phyloP scores from a whole-genome alignment of 2,797 vertebrate genomes.

The Schizopygopsis pylzovi region DNA sequence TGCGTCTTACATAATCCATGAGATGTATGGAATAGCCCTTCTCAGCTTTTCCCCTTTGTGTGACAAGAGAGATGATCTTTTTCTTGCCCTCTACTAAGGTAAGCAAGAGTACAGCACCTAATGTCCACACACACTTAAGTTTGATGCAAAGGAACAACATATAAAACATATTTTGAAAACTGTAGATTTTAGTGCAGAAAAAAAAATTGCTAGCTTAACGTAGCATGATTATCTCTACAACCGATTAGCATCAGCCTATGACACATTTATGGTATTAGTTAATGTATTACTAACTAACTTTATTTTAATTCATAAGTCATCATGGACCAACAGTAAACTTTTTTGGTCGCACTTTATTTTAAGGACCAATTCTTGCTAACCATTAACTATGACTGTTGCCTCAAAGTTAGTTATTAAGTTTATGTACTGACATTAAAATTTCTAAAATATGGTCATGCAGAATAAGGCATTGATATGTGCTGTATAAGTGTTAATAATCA shows the following conservation, averaged over 20 bases:
- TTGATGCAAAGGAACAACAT: not conserved
- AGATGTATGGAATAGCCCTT: slow-evolving; percentile 68
- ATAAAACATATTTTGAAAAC: not conserved
- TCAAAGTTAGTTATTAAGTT: not conserved
- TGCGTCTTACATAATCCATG: slow-evolving; percentile 75
- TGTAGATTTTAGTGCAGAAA: not conserved
- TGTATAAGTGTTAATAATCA: too few relatives aligned
- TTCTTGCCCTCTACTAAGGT: slow-evolving; percentile 47
- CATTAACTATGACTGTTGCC: not conserved
- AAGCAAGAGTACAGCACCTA: slow-evolving; percentile 59
- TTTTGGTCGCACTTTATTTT: not conserved
- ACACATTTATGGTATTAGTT: not conserved
- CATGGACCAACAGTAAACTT: not conserved
- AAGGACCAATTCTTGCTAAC: not conserved
- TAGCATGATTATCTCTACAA: not conserved
- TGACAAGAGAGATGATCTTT: slow-evolving; percentile 66
- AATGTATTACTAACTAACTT: not conserved
- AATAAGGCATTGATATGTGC: too few relatives aligned
- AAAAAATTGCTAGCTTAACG: not conserved
- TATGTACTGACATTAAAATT: not conserved
- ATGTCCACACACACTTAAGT: slow-evolving; percentile 18
- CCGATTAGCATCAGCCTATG: not conserved
- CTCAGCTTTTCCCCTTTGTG: slow-evolving; percentile 75
- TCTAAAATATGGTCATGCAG: too few relatives aligned
- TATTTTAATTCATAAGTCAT: not conserved